Conservation (phyloP, 2,113 vertebrate genomes). For the Mus spicilegus region DNA sequence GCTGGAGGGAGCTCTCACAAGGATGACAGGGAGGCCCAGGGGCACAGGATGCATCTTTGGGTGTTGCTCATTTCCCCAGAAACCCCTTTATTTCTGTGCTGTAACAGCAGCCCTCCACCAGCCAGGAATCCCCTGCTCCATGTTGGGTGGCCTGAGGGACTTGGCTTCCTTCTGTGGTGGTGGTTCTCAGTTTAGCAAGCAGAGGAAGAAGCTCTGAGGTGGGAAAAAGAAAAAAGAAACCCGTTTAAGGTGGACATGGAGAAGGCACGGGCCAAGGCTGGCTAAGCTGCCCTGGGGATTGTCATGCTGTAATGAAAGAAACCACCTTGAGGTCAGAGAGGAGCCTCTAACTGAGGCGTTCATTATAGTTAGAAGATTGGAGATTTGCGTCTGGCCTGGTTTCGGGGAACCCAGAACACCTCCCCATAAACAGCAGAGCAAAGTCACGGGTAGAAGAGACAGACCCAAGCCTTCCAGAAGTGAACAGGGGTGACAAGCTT, state of each 20-base stretch:
- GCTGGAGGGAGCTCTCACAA: background rate
- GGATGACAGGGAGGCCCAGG: background rate
- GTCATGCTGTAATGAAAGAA: constrained; percentile 22
- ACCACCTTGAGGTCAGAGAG: constrained; percentile 36
- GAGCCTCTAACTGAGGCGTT: background rate
- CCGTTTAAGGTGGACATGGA: background rate
- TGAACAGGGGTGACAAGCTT: background rate
- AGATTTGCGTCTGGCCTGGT: background rate
- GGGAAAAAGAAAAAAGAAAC: background rate
- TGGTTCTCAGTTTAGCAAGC: background rate
- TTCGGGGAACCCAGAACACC: constrained; percentile 21
- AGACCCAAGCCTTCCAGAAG: background rate
- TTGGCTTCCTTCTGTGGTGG: constrained; percentile 5
- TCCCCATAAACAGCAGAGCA: background rate
- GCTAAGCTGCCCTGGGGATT: background rate
- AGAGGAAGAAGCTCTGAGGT: background rate
- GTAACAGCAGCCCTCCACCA: background rate
- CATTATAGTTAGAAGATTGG: constrained; percentile 57
- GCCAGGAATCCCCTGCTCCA: background rate
- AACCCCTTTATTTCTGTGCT: background rate
- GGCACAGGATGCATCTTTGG: background rate
- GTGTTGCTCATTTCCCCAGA: background rate
- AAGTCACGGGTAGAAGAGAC: background rate
- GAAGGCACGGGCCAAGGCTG: background rate
- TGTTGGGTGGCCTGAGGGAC: background rate